These are phyloP conservation scores for Ctenoplectra terminalis DNA, from an alignment of 1,140 invertebrate genomes.

Conservation along the genomic window DNA sequence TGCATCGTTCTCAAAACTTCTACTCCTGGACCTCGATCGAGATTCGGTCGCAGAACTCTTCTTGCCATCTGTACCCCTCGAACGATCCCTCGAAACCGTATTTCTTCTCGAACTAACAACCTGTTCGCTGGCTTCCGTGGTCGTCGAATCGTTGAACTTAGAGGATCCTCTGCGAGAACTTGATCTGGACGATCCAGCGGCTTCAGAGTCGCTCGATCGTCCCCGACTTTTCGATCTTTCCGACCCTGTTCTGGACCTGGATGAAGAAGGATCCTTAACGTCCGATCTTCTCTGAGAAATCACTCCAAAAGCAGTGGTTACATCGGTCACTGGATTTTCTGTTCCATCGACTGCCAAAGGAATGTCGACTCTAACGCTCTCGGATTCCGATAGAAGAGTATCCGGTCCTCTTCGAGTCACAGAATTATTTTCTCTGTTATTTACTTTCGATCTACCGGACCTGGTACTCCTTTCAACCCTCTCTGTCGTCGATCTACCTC, in stretches of 20 bases:
- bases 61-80: conserved; percentile 7
- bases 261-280: conserved; percentile 38
- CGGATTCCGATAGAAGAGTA: conserved; percentile 53
- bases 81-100: conserved; percentile 40
- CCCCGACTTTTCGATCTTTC: conserved; percentile 48
- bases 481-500: conserved; percentile 25
- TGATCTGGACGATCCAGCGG: background rate
- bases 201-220: conserved; percentile 6
- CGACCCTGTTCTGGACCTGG: background rate
- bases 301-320: background rate
- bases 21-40: conserved; percentile 27
- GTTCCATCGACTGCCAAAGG: conserved; percentile 60
- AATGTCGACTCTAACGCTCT: conserved; percentile 65
- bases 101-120: conserved; percentile 23
- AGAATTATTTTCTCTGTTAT: conserved; percentile 40
- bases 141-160: conserved; percentile 40
- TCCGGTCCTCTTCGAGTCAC: conserved; percentile 20
- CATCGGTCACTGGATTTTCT: conserved; percentile 17
- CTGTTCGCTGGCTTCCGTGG: conserved; percentile 25
- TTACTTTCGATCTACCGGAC: conserved; percentile 19
- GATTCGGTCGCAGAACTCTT: conserved; percentile 18
- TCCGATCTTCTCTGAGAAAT: conserved; percentile 28
- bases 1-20: conserved; percentile 10
- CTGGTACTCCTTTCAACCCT: background rate
- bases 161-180: conserved; percentile 57